A percentile compares a stretch with the other conserved stretches of the same genome.
Evolutionary conservation across 2,888 invertebrate genomes (phyloP).

Genomic region (Mamestra brassicae): DNA sequence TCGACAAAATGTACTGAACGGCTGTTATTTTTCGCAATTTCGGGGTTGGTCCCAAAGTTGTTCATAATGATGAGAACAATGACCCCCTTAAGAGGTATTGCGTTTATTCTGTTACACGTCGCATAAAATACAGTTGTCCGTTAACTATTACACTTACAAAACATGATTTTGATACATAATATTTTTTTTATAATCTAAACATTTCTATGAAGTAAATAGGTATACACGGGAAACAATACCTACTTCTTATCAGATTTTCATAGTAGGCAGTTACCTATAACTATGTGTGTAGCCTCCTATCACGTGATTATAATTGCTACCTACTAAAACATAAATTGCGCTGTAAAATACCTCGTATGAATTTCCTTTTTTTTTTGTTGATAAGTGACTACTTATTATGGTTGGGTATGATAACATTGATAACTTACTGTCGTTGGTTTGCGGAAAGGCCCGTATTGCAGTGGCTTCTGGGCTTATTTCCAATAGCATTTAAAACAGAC

Average conservation of each 20-base stretch:
- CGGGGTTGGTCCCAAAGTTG: too few relatives aligned
- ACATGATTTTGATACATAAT: slow-evolving; percentile 16
- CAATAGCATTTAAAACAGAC: not conserved
- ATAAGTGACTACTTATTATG: not conserved
- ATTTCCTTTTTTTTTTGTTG: not conserved
- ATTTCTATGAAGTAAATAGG: slow-evolving; percentile 1
- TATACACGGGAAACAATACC: not conserved
- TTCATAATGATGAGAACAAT: too few relatives aligned
- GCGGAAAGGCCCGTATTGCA: not conserved
- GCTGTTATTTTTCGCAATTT: too few relatives aligned
- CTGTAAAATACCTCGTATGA: slow-evolving; percentile 4
- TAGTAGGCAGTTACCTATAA: not conserved
- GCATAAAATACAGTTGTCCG: not conserved
- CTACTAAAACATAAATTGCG: slow-evolving; percentile 9
- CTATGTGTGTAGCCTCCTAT: not conserved
- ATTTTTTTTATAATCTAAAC: not conserved
- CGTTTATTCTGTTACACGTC: not conserved
- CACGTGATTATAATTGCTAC: slow-evolving; percentile 2
- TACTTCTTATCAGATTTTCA: slow-evolving; percentile 10
- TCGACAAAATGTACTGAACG: too few relatives aligned
- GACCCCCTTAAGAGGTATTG: too few relatives aligned
- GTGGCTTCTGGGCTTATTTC: not conserved
- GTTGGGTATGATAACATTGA: not conserved
- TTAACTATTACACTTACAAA: slow-evolving; percentile 18
- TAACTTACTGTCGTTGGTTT: not conserved